Evolutionary conservation across 2,113 vertebrate species (phyloP).

Genomic region (Fulmarus glacialis): DNA sequence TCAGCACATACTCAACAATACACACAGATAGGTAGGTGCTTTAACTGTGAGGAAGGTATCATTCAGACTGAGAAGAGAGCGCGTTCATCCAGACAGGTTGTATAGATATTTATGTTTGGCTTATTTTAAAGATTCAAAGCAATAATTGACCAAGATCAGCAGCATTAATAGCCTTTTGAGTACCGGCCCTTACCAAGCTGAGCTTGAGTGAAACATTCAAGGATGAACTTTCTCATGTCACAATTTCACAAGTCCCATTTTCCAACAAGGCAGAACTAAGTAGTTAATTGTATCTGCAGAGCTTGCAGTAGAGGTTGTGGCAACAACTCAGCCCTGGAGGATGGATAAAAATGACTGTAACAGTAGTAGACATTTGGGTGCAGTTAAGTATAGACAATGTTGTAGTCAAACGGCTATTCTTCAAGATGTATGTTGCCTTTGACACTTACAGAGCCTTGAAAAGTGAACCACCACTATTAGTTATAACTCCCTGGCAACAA

Average conservation of each 20-base stretch:
- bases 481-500: slow-evolving; percentile 19
- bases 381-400: neutral
- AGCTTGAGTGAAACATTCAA: neutral
- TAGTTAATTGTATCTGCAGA: neutral
- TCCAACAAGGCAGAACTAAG: neutral
- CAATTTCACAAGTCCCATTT: neutral
- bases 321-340: neutral
- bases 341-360: neutral
- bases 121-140: neutral
- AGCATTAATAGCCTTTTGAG: neutral
- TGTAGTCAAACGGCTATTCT: neutral
- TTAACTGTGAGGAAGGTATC: neutral
- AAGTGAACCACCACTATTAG: neutral
- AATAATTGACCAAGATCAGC: neutral
- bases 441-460: neutral
- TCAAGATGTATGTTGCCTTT: neutral
- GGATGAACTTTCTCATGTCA: neutral
- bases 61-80: neutral
- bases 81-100: neutral
- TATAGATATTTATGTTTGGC: neutral
- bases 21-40: neutral
- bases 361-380: slow-evolving; percentile 34
- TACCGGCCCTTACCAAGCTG: neutral
- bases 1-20: neutral
- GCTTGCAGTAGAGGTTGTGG: neutral